These are phyloP conservation scores for Amorpha juglandis DNA, from an alignment of 2,888 invertebrate genomes.

Conservation along the genomic window DNA sequence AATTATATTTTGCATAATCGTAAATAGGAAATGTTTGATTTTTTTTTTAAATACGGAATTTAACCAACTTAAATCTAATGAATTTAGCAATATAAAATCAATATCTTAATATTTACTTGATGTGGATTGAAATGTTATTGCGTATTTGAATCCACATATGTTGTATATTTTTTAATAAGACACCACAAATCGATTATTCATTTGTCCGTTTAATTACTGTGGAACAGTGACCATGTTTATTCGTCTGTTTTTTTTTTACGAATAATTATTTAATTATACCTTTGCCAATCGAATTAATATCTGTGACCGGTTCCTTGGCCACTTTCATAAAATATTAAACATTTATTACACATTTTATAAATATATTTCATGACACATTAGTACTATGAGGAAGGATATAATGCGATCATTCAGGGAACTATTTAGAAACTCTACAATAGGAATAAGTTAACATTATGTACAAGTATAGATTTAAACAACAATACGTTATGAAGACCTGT, in stretches of 20 bases:
- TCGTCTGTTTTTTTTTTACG: neutral
- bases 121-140: too few relatives aligned
- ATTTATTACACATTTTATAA: slow-evolving; percentile 32
- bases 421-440: slow-evolving; percentile 37
- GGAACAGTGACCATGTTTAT: neutral
- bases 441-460: slow-evolving; percentile 57
- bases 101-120: too few relatives aligned
- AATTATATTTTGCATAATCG: too few relatives aligned
- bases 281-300: neutral
- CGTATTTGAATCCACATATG: too few relatives aligned
- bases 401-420: slow-evolving; percentile 8
- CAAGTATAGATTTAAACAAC: slow-evolving; percentile 32
- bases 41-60: too few relatives aligned
- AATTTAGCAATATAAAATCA: too few relatives aligned
- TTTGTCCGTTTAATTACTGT: too few relatives aligned
- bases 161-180: too few relatives aligned
- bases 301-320: neutral
- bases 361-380: slow-evolving; percentile 26
- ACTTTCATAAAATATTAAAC: slow-evolving; percentile 36
- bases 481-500: neutral
- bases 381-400: neutral
- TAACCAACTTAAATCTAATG: too few relatives aligned
- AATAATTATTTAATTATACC: too few relatives aligned
- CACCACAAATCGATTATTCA: too few relatives aligned
- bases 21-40: too few relatives aligned